Evolutionary conservation across 1,140 invertebrate genomes (phyloP).

Genomic region (Drosophila pseudoananassae): DNA sequence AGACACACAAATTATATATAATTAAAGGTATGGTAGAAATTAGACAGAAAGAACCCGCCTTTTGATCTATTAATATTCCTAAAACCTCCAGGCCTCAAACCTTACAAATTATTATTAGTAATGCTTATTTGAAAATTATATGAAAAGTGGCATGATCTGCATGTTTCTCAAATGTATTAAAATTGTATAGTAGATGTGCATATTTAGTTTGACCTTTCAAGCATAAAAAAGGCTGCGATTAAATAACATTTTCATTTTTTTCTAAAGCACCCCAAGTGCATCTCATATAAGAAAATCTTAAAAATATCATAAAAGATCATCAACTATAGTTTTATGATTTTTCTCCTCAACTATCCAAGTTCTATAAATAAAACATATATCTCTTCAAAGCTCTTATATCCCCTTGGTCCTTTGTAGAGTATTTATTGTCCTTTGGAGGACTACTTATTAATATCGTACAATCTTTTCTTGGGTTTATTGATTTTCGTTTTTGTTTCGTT

Average conservation of each 20-base stretch:
- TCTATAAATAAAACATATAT: background rate
- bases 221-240: no score
- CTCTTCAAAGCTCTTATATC: background rate
- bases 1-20: conserved; percentile 9
- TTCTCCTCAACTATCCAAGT: background rate
- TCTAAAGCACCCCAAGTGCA: no score
- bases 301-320: no score
- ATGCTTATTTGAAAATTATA: background rate
- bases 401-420: background rate
- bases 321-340: background rate
- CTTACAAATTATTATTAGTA: no score
- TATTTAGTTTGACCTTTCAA: no score
- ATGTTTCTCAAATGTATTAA: background rate
- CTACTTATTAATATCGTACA: conserved; percentile 50
- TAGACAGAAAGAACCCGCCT: conserved; percentile 4
- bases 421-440: conserved; percentile 10
- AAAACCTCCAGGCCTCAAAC: background rate
- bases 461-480: conserved; percentile 55
- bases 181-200: background rate
- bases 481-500: conserved; percentile 52
- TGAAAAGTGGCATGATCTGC: conserved; percentile 1
- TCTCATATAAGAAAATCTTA: no score
- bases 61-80: conserved; percentile 22
- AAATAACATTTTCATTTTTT: no score
- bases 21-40: conserved; percentile 8